Evolutionary conservation across 2,113 vertebrate species (phyloP), one percentile per base, ranked within the genome.

Genomic region (Accipiter cooperii): DNA sequence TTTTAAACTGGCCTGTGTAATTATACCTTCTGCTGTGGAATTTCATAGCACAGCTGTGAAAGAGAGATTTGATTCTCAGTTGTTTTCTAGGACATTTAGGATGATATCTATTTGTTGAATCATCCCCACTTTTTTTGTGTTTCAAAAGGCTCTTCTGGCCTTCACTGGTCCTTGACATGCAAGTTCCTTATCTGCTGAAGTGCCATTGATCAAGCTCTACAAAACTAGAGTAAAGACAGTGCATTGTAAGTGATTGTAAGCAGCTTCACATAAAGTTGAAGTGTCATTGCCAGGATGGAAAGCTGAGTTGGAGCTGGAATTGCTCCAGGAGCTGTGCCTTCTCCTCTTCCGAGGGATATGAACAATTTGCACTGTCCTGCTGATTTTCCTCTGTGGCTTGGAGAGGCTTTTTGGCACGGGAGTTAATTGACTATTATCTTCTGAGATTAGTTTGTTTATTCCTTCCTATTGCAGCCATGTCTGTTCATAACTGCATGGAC

Each of bases 301-400:
- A 33, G 70, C 57, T 47, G 60, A 75, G 38, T 5, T 76, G 66
- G 66, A 25, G 8, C 81, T 81, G 81, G 40, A 78, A 20, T 29
- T 90, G 69, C 74, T 83, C 26, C 57, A 83, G 61, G 42, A 79
- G 26, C n/a, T 58, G 21, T 28, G 22, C 3, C 2, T 31, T 84
- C 49, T 63, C 24, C 34, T 85, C 24, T 76, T 71, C 22, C 0
- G 0, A 69, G 52, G n/a, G n/a, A 4, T 13, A 33, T 6, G 22
- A 73, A 44, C 40, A 14, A 13, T 57, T 61, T 91, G 20, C 16
- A 12, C 26, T 65, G 44, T 83, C 54, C 80, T 69, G 21, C 38
- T 51, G 57, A 34, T 61, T 79, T 28, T 79, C 29, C 13, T 36
- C 28, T 51, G 24, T 58, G 79, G 22, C 54, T 55, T 60, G 64